Conservation (phyloP, 2,797 vertebrate genomes). For the Oryzias dopingdopingensis region DNA sequence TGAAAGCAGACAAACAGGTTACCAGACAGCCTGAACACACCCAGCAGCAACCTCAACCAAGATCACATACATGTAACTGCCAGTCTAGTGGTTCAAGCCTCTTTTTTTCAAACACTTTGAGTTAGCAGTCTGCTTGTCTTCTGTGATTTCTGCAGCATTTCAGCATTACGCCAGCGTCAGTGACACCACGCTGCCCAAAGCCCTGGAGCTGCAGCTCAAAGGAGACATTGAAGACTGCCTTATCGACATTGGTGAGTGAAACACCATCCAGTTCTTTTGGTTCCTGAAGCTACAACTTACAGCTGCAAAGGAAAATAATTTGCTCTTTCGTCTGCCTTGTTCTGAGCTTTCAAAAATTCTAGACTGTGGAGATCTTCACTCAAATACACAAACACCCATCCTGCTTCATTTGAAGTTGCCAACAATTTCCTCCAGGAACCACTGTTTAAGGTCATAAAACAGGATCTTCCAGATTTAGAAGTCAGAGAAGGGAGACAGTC, state of each 20-base stretch:
- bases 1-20: constrained; percentile 41
- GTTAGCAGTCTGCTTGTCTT: background rate
- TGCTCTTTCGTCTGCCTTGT: background rate
- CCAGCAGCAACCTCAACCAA: constrained; percentile 4
- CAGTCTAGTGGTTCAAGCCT: background rate
- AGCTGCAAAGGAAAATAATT: background rate
- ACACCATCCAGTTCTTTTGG: background rate
- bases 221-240: constrained; percentile 80
- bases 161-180: constrained; percentile 61
- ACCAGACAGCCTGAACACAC: constrained; percentile 28
- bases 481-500: no score
- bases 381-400: no score
- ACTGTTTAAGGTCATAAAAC: no score
- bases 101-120: background rate
- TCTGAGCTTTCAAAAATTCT: no score
- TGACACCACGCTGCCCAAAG: constrained; percentile 65
- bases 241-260: constrained; percentile 68
- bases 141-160: constrained; percentile 55
- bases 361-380: no score
- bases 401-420: no score
- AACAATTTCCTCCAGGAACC: no score
- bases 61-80: background rate
- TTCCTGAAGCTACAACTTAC: background rate
- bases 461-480: no score
- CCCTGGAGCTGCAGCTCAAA: constrained; percentile 66